Evolutionary conservation across 2,888 invertebrate genomes (phyloP).

Genomic region (Orthosia incerta): DNA sequence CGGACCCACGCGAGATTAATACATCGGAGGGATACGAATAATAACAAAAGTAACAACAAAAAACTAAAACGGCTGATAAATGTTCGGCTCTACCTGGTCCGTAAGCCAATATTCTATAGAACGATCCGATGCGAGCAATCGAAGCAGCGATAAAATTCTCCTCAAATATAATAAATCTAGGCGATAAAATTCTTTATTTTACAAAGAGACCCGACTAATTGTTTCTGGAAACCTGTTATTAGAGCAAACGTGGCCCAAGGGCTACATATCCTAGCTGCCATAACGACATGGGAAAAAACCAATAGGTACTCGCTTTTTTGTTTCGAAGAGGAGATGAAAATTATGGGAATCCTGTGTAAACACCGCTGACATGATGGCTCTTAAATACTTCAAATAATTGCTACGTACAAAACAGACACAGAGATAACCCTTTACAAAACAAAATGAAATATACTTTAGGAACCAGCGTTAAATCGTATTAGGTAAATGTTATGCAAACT

Average conservation of each 20-base stretch:
- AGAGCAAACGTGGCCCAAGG: conserved; percentile 78
- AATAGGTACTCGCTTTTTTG: conserved; percentile 65
- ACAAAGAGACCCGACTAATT: conserved; percentile 86
- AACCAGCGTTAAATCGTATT: conserved; percentile 73
- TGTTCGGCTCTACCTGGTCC: conserved; percentile 85
- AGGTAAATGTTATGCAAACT: conserved; percentile 82
- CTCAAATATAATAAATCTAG: conserved; percentile 89
- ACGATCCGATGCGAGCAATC: conserved; percentile 77
- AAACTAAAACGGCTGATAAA: conserved; percentile 89
- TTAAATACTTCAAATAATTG: conserved; percentile 68
- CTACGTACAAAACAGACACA: conserved; percentile 54
- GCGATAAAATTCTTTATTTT: conserved; percentile 85
- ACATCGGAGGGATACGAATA: conserved; percentile 88
- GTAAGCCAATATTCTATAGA: conserved; percentile 74
- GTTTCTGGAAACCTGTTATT: conserved; percentile 86
- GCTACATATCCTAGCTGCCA: conserved; percentile 62
- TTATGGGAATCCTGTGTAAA: conserved; percentile 72
- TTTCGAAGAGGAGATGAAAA: conserved; percentile 57
- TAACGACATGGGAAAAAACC: conserved; percentile 71
- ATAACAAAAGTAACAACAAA: conserved; percentile 88
- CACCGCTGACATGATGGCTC: conserved; percentile 59
- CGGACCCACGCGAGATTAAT: conserved; percentile 89
- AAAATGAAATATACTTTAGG: conserved; percentile 71
- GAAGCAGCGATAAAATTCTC: conserved; percentile 85
- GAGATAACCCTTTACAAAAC: conserved; percentile 57